These are phyloP conservation scores for Vespertilio murinus DNA, from an alignment of 2,797 vertebrate species.

Conservation along the genomic window DNA sequence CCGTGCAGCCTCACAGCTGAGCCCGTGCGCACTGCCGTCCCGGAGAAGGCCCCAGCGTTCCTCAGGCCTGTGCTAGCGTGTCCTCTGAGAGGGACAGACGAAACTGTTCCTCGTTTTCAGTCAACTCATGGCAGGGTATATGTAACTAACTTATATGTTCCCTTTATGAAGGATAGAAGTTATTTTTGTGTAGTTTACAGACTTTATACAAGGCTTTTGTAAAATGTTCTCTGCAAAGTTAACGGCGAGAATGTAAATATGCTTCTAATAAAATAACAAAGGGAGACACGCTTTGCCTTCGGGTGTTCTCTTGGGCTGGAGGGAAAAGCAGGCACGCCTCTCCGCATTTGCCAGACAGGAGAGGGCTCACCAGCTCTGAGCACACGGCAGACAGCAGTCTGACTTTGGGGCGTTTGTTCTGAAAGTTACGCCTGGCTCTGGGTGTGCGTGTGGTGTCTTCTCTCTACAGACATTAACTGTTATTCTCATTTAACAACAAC, in stretches of 20 bases:
- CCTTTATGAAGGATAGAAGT: conserved; percentile 4
- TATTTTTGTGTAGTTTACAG: conserved; percentile 70
- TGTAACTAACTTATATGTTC: conserved; percentile 70
- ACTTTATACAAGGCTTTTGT: conserved; percentile 68
- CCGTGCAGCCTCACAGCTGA: not conserved
- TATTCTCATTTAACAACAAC: not conserved
- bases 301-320: not conserved
- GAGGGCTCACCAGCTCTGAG: not conserved
- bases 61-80: conserved; percentile 9
- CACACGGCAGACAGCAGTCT: not conserved
- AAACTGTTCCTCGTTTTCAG: conserved; percentile 47
- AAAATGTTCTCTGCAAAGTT: conserved; percentile 62
- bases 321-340: not conserved
- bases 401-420: not conserved
- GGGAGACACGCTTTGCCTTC: not conserved
- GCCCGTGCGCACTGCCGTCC: not conserved
- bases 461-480: not conserved
- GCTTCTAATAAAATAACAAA: conserved; percentile 85
- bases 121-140: conserved; percentile 45
- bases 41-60: conserved; percentile 11
- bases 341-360: not conserved
- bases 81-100: conserved; percentile 7
- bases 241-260: conserved; percentile 76
- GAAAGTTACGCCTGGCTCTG: not conserved
- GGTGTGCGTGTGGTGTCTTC: not conserved